Evolutionary conservation across 2,113 vertebrate species (phyloP).

Genomic region (Callithrix jacchus): DNA sequence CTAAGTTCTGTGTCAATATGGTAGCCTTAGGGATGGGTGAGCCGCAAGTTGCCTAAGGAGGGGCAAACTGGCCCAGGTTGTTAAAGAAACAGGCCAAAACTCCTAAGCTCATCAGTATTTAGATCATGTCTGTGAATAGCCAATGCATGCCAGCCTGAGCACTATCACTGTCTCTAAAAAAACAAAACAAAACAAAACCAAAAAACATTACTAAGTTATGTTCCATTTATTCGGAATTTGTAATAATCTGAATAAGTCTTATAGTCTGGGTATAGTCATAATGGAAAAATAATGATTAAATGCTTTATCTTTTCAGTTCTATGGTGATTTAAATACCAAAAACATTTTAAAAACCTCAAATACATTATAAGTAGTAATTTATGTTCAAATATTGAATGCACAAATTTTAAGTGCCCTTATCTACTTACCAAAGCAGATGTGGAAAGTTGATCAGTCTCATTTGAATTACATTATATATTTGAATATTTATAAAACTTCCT

Average conservation of each 20-base stretch:
- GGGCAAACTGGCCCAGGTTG: not conserved
- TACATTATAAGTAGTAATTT: constrained; percentile 9
- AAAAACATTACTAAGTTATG: not conserved
- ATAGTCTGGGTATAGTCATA: not conserved
- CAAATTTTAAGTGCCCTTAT: constrained; percentile 11
- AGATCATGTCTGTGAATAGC: not conserved
- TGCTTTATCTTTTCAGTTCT: constrained; percentile 11
- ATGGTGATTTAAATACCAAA: not conserved
- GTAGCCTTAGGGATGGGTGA: not conserved
- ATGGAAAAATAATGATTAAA: not conserved
- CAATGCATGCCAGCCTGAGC: not conserved
- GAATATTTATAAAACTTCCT: constrained; percentile 37
- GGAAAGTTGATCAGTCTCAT: constrained; percentile 36
- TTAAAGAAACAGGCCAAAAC: not conserved
- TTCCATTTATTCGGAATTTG: constrained; percentile 13
- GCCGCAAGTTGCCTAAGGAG: not conserved
- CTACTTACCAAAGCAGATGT: constrained; percentile 43
- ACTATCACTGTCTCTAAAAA: not conserved
- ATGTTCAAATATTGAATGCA: constrained; percentile 38
- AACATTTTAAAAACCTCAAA: not conserved
- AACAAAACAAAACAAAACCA: not conserved
- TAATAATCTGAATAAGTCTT: constrained; percentile 22
- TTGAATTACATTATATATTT: constrained; percentile 43
- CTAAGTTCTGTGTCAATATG: not conserved
- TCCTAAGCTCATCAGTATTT: not conserved